Evolutionary conservation across 2,888 invertebrate genomes (phyloP).

Genomic region (Mesochorus sp.): DNA sequence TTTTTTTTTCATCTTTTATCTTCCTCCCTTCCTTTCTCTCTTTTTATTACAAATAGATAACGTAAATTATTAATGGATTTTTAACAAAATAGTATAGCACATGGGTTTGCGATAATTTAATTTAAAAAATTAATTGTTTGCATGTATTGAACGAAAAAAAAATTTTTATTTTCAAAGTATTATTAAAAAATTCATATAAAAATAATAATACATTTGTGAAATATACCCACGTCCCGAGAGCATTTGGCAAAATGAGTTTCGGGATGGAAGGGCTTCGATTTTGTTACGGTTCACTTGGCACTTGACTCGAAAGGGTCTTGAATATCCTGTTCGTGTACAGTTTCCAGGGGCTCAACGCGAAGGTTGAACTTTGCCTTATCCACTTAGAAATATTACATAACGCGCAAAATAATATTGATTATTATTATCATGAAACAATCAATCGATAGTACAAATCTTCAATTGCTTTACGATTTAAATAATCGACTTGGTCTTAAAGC

Average conservation of each 20-base stretch:
- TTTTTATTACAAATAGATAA: constrained; percentile 22
- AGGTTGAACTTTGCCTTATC: constrained; percentile 20
- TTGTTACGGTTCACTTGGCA: constrained; percentile 40
- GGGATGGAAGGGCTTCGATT: constrained; percentile 32
- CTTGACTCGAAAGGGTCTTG: constrained; percentile 41
- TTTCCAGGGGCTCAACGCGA: constrained; percentile 21
- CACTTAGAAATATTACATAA: background rate
- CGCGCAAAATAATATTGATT: background rate
- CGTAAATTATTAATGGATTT: constrained; percentile 31
- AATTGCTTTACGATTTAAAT: no score
- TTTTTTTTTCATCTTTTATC: constrained; percentile 6
- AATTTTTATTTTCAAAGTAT: background rate
- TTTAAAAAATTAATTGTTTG: no score
- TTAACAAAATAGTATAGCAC: background rate
- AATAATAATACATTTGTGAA: background rate
- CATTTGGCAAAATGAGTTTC: background rate
- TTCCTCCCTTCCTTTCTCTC: background rate
- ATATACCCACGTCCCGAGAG: background rate
- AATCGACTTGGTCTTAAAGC: no score
- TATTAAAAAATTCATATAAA: background rate
- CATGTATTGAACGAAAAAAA: no score
- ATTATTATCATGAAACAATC: background rate
- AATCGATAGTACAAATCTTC: background rate
- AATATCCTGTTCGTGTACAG: background rate
- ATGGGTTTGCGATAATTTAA: no score